These are phyloP conservation scores for Cephus cinctus DNA, from an alignment of 1,140 invertebrate genomes.

Conservation along the genomic window DNA sequence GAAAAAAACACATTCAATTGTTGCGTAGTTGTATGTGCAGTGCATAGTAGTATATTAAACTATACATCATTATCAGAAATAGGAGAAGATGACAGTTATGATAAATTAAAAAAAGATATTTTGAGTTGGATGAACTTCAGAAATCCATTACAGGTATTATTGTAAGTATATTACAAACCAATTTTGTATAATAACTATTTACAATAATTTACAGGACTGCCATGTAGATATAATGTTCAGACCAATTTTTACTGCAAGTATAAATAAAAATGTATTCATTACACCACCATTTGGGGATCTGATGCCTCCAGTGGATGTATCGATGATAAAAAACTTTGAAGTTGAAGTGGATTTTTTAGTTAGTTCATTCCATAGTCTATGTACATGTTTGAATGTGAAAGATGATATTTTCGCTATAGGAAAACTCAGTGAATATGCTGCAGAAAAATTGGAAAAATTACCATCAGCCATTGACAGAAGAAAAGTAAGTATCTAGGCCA, in stretches of 20 bases:
- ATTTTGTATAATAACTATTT: conserved; percentile 1
- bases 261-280: conserved; percentile 63
- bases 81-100: conserved; percentile 42
- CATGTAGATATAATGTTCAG: conserved; percentile 63
- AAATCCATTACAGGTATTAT: conserved; percentile 43
- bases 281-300: conserved; percentile 63
- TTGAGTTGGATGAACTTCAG: conserved; percentile 58
- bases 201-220: conserved; percentile 51
- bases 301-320: conserved; percentile 60
- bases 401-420: conserved; percentile 69
- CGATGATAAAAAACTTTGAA: conserved; percentile 46
- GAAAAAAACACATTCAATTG: conserved; percentile 57
- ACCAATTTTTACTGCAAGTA: conserved; percentile 62
- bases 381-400: conserved; percentile 61
- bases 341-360: conserved; percentile 57
- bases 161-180: too few species aligned
- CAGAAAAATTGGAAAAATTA: conserved; percentile 62
- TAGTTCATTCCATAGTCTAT: conserved; percentile 60
- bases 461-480: conserved; percentile 54
- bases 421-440: conserved; percentile 62
- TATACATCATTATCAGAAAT: conserved; percentile 27
- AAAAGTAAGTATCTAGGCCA: conserved; percentile 51
- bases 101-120: conserved; percentile 52
- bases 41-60: conserved; percentile 49
- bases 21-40: conserved; percentile 55